A percentile compares a stretch with the other conserved stretches of the same genome.
Conservation (phyloP, 2,888 invertebrate species). For the Protonemura montana region DNA sequence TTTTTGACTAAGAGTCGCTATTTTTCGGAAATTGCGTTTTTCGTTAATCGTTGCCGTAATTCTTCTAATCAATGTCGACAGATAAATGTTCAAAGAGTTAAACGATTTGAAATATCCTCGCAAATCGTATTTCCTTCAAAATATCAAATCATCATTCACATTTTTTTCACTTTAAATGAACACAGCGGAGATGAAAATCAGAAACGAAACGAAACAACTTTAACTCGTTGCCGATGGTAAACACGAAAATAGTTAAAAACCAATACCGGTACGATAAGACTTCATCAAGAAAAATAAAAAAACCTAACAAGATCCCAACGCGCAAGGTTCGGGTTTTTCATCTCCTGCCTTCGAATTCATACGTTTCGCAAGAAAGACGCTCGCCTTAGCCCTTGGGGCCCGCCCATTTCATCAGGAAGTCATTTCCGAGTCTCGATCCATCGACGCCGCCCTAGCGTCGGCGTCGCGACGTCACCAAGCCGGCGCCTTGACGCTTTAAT, state of each 20-base stretch:
- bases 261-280: conserved; percentile 27
- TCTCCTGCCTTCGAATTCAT: conserved; percentile 18
- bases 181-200: conserved; percentile 7
- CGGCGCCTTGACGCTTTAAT: not conserved
- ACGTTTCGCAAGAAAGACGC: not conserved
- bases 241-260: conserved; percentile 14
- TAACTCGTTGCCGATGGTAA: not conserved
- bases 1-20: not conserved
- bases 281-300: not conserved
- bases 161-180: conserved; percentile 20
- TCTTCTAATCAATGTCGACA: not conserved
- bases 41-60: not conserved
- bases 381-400: not conserved
- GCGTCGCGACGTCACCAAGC: not conserved
- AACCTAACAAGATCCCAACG: not conserved
- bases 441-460: not conserved
- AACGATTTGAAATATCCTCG: not conserved
- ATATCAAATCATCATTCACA: not conserved
- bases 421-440: not conserved
- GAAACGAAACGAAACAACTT: not conserved
- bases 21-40: not conserved
- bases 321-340: not conserved
- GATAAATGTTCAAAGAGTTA: not conserved
- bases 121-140: not conserved
- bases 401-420: conserved; percentile 31